Evolutionary conservation across 2,888 invertebrate genomes (phyloP).

Genomic region (Cerastis rubricosa): DNA sequence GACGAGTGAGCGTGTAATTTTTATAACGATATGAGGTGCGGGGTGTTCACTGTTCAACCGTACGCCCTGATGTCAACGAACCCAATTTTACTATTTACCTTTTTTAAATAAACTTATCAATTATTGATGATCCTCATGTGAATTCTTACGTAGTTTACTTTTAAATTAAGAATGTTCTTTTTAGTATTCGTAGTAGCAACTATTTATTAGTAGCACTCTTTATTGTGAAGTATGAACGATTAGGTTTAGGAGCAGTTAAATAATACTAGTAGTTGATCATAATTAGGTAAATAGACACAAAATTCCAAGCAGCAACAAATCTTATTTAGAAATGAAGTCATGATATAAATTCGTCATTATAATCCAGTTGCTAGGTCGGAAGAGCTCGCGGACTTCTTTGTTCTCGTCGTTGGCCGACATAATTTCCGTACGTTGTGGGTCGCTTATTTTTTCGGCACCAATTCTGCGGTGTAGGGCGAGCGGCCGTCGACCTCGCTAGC

Average conservation of each 20-base stretch:
- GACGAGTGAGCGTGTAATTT: conserved; percentile 80
- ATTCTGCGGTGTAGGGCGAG: conserved; percentile 83
- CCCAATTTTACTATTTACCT: conserved; percentile 74
- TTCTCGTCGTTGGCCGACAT: conserved; percentile 85
- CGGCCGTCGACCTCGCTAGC: conserved; percentile 82
- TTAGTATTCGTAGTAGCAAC: not conserved
- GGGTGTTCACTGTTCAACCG: conserved; percentile 79
- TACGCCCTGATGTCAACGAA: conserved; percentile 86
- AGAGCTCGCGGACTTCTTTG: conserved; percentile 80
- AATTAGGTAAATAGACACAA: not conserved
- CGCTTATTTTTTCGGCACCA: conserved; percentile 89
- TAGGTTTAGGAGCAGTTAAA: not conserved
- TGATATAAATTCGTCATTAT: conserved; percentile 29
- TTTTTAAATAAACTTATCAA: conserved; percentile 37
- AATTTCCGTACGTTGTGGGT: conserved; percentile 86
- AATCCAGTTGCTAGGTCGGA: conserved; percentile 68
- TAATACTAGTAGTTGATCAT: not conserved
- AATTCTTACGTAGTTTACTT: conserved; percentile 35
- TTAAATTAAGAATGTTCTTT: conserved; percentile 16
- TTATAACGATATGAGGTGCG: conserved; percentile 79
- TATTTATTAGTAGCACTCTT: too few species aligned
- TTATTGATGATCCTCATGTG: conserved; percentile 24
- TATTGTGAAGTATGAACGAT: not conserved
- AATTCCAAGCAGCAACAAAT: not conserved
- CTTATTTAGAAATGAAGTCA: conserved; percentile 24